These are phyloP conservation scores for Troides aeacus DNA, from an alignment of 2,888 invertebrate genomes.

Conservation along the genomic window DNA sequence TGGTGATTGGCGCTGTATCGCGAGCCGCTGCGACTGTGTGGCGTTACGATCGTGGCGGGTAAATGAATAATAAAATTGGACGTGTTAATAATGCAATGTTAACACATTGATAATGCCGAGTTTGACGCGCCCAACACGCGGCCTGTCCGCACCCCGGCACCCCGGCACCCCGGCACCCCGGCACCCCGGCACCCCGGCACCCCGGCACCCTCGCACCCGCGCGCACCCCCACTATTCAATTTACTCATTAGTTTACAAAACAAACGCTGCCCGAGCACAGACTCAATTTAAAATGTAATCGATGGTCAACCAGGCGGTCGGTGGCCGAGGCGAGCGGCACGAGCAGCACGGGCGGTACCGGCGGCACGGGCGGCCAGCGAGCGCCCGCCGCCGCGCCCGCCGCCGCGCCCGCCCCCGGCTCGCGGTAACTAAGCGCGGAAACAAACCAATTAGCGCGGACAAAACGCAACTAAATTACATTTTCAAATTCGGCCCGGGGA, in stretches of 20 bases:
- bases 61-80: too few species aligned
- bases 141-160: neutral
- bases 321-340: neutral
- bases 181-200: neutral
- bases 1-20: too few species aligned
- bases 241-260: slow-evolving; percentile 15
- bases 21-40: too few species aligned
- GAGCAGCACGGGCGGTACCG: neutral
- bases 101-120: too few species aligned
- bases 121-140: too few species aligned
- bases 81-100: too few species aligned
- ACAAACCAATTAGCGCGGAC: slow-evolving; percentile 77
- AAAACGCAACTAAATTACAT: slow-evolving; percentile 76
- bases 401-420: slow-evolving; percentile 5
- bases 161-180: neutral
- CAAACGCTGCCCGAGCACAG: slow-evolving; percentile 5
- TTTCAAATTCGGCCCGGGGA: slow-evolving; percentile 63
- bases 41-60: too few species aligned
- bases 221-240: neutral
- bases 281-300: slow-evolving; percentile 9
- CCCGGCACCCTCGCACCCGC: neutral
- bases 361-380: neutral
- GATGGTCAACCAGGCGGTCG: neutral
- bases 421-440: slow-evolving; percentile 61
- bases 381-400: neutral